Percentiles rank a stretch among this genome's conserved stretches.
Conservation (phyloP, 64 coral and sea anemone genomes). For the Stylophora pistillata region DNA sequence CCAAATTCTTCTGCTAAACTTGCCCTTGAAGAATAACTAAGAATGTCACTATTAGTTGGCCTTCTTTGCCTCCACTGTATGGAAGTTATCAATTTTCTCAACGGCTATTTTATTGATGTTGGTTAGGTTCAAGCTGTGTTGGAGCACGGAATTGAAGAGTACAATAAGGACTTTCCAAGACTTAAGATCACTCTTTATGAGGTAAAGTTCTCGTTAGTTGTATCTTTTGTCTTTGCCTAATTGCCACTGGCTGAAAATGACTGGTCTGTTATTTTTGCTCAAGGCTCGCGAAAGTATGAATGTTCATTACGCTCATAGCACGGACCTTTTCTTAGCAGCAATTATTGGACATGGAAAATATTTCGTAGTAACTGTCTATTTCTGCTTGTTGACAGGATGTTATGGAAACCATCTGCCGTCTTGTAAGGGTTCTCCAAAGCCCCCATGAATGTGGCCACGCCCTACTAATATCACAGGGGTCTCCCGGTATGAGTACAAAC, state of each 20-base stretch:
- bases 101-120: not conserved
- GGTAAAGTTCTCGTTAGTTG: slow-evolving; percentile 32
- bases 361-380: not conserved
- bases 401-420: slow-evolving; percentile 94
- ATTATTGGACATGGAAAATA: not conserved
- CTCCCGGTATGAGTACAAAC: slow-evolving; percentile 79
- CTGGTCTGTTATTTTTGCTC: no score
- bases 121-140: slow-evolving; percentile 87
- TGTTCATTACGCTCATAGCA: no score
- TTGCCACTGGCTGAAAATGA: no score
- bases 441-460: slow-evolving; percentile 98
- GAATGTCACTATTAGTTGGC: no score
- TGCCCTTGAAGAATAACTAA: no score
- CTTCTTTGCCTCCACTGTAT: no score
- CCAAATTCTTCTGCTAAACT: no score
- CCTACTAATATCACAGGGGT: slow-evolving; percentile 85
- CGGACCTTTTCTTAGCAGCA: no score
- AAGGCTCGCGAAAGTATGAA: no score
- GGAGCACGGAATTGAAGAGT: slow-evolving; percentile 94
- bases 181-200: slow-evolving; percentile 88
- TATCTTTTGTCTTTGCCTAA: not conserved
- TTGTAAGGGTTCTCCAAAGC: slow-evolving; percentile 87
- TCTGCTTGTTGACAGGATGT: slow-evolving; percentile 61
- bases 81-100: not conserved
- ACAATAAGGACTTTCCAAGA: slow-evolving; percentile 96